Conservation (phyloP, 2,797 vertebrate species). For the Melanogrammus aeglefinus region DNA sequence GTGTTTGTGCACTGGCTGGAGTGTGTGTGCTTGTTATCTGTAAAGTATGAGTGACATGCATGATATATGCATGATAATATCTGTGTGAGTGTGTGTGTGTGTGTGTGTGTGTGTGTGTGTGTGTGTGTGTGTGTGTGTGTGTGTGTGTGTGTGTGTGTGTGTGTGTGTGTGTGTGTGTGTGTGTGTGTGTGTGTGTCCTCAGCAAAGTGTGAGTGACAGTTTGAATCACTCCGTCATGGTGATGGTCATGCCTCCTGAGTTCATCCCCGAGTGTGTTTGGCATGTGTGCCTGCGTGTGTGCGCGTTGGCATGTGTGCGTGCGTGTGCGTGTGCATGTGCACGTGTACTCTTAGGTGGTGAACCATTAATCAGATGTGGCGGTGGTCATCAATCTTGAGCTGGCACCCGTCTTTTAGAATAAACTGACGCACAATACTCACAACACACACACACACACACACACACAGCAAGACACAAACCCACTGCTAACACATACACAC, state of each 20-base stretch:
- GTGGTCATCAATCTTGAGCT: not conserved
- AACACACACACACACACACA: not conserved
- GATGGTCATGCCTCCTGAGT: constrained; percentile 27
- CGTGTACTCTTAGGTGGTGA: not conserved
- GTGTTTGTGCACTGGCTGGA: not conserved
- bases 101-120: not conserved
- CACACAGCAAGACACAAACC: not conserved
- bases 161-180: not conserved
- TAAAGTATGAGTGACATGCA: constrained; percentile 26
- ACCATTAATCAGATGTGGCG: not conserved
- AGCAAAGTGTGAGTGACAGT: constrained; percentile 29
- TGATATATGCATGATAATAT: not conserved
- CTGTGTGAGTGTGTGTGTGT: not conserved
- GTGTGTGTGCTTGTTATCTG: not conserved
- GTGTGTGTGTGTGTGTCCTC: constrained; percentile 8
- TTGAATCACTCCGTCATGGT: constrained; percentile 52
- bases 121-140: not conserved
- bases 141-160: constrained; percentile 7
- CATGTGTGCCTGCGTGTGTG: not conserved
- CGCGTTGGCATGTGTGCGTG: not conserved
- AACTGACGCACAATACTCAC: not conserved
- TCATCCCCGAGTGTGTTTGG: constrained; percentile 37
- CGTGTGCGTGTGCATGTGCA: constrained; percentile 9
- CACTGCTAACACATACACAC: not conserved
- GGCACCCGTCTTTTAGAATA: not conserved